Evolutionary conservation across 2,113 vertebrate genomes (phyloP), one percentile per base, ranked within the genome.

Genomic region (Esox niger): DNA sequence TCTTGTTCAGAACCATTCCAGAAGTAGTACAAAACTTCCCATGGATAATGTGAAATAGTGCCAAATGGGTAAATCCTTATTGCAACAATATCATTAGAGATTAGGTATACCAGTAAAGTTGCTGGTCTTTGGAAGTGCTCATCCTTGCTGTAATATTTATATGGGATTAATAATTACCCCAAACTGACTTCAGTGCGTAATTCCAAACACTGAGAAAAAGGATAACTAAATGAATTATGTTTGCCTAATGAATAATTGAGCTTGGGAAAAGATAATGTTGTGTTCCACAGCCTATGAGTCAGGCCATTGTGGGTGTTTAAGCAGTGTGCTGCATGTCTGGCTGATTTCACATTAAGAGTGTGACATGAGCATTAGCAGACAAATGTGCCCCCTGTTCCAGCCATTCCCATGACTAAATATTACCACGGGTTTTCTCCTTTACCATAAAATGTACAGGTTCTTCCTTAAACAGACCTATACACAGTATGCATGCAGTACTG

Each of bases 171-270:
- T 83, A 83, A 85, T 85, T 77, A 84, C 74, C 70, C 26, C 69
- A 74, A 72, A 79, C 80, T 79, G 85, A 79, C 81, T 85, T 78
- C 69, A 88, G 84, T 85, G 81, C 82, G 84, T 86, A 83, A 82
- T 86, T 79, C 82, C 74, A 88, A 89, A 86, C 80, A 84, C 83
- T 84, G 78, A 59, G 83, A 89, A 85, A 75, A 78, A 84, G 71
- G 82, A 82, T 80, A 76, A 81, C 82, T 87, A 83, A 88, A 89
- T 88, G 86, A 88, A 88, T 89, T 86, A 88, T 88, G 85, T 89
- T 88, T 87, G 85, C 83, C 76, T 89, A 86, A 89, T 89, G 86
- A 89, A 89, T 89, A 89, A 89, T 89, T 88, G 86, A 89, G 79
- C 86, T 35, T 68, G 59, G 58, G 79, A 82, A 83, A 87, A 89